Base-by-base conservation (phyloP, 1,140 invertebrate genomes). In the Drosophila kikkawai region DNA sequence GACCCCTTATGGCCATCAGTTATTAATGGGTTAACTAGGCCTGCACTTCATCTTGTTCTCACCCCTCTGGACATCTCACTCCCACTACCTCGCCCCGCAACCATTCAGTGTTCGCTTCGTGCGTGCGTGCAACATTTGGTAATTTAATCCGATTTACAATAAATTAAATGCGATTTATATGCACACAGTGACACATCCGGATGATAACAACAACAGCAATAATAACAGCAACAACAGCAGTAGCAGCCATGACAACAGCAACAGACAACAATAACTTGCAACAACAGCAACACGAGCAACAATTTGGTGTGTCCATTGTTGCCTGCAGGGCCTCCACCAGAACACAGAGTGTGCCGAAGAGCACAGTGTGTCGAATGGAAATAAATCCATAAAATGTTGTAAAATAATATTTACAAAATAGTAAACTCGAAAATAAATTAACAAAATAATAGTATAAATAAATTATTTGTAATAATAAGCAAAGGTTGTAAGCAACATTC, bases 91-190 rank as follows among this genome's bases (percentile, higher is more conserved):
- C 26, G 4, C 47, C 26, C 47, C 15, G 4, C 48, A n/a, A 9
- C n/a, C 36, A 19, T 26, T 48, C 48, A 32, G 36, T 57, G 29
- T 44, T 47, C 56, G 50, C 42, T 69, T 50, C 55, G 63, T 50
- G 79, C 57, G 79, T 86, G 84, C 83, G 83, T 86, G 85, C 74
- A 82, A 90, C 85, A 90, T 90, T 90, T 91, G 83, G 88, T 91
- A 91, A 91, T 84, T 82, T 91, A 91, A 91, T 91, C 88, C 88
- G 88, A 87, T 91, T 91, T 91, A 84, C 88, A 91, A 91, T 91
- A 91, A 91, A 91, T 91, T 91, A 91, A 91, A 91, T 91, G 88
- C 88, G 88, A 91, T 91, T 91, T 91, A 91, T 91, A 84, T 87
- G 88, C 80, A 81, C 81, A 91, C 80, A 88, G 85, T 82, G 84